Percentiles rank a stretch among this genome's conserved stretches.
phyloP scores from a whole-genome alignment of 2,888 invertebrate genomes.

The Tachina grossa region DNA sequence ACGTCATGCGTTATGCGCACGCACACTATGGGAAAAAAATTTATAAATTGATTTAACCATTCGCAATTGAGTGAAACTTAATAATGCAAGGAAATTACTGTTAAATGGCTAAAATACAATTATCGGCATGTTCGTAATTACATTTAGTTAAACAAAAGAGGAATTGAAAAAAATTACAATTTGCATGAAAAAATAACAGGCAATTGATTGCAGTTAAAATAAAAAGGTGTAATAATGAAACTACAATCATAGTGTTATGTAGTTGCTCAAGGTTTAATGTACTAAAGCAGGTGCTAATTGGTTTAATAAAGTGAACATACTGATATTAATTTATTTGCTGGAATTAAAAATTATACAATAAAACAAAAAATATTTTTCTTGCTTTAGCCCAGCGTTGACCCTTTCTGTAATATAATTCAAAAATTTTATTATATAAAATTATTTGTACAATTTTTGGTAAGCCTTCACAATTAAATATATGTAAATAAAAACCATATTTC shows the following conservation, averaged over 20 bases:
- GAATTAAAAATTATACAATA: too few species aligned
- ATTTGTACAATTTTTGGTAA: too few species aligned
- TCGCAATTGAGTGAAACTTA: conserved; percentile 30
- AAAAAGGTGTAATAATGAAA: not conserved
- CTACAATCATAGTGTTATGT: not conserved
- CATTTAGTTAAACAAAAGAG: conserved; percentile 33
- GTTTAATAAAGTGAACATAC: not conserved
- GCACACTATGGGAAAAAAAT: conserved; percentile 7
- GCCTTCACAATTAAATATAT: too few species aligned
- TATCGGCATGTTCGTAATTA: conserved; percentile 32
- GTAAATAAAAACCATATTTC: too few species aligned
- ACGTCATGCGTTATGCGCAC: not conserved
- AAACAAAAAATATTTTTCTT: too few species aligned
- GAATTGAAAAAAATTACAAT: not conserved
- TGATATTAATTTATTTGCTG: not conserved
- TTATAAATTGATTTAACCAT: conserved; percentile 30
- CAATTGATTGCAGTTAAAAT: conserved; percentile 4
- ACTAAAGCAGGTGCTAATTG: not conserved
- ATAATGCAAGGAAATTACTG: conserved; percentile 38
- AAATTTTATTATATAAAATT: too few species aligned
- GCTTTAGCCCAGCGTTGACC: too few species aligned
- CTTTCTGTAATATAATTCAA: too few species aligned
- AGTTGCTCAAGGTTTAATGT: not conserved
- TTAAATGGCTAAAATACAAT: conserved; percentile 37
- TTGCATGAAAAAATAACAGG: not conserved